phyloP scores from a whole-genome alignment of 2,113 vertebrate species.

The Pseudolaguvia tuberculata region DNA sequence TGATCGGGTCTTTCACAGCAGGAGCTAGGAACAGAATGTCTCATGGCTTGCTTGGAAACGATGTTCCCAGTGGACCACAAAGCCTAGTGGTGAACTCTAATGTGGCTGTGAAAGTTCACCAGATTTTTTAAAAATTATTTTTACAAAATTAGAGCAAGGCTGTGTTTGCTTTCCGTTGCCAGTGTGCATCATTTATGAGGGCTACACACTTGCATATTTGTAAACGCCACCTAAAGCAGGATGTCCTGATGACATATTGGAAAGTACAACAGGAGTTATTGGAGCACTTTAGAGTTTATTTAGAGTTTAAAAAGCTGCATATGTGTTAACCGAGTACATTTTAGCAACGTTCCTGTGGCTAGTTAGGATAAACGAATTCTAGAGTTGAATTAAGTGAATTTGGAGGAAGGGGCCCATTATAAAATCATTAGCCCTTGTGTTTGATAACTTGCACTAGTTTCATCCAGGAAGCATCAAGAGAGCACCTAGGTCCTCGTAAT shows the following conservation, averaged over 20 bases:
- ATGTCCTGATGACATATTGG: background rate
- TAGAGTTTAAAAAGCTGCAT: too few relatives aligned
- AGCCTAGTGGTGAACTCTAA: constrained; percentile 46
- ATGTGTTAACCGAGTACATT: background rate
- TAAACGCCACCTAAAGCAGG: background rate
- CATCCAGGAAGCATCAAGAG: background rate
- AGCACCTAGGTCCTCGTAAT: background rate
- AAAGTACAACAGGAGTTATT: background rate
- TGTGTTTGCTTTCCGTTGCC: constrained; percentile 32
- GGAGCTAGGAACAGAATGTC: constrained; percentile 57
- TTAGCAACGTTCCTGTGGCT: too few relatives aligned
- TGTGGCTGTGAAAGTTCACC: constrained; percentile 47
- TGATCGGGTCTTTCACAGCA: constrained; percentile 39
- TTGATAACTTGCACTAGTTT: background rate
- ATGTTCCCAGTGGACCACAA: constrained; percentile 6
- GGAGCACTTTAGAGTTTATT: background rate
- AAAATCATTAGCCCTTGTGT: background rate
- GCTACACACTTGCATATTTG: constrained; percentile 2
- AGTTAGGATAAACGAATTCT: background rate
- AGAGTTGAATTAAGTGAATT: background rate
- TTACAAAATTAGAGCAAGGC: constrained; percentile 12
- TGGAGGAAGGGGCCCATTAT: too few relatives aligned
- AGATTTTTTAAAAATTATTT: constrained; percentile 42
- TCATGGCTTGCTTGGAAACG: constrained; percentile 44
- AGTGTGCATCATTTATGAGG: constrained; percentile 13